Evolutionary conservation across 2,797 vertebrate species (phyloP).

Genomic region (Pipistrellus kuhlii): DNA sequence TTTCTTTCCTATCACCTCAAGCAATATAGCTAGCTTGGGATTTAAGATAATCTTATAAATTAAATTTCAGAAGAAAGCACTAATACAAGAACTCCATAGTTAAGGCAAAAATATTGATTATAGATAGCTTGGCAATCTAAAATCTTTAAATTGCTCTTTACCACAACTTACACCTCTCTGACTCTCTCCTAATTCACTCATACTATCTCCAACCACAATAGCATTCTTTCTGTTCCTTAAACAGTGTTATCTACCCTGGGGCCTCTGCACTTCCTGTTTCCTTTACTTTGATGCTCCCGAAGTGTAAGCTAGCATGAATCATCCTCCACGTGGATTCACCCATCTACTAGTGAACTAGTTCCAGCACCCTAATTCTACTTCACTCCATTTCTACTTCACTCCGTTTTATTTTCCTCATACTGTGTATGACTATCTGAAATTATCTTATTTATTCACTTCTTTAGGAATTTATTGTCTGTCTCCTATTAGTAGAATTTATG

Average conservation of each 20-base stretch:
- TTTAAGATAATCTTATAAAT: constrained; percentile 22
- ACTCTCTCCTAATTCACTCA: not conserved
- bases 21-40: not conserved
- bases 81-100: not conserved
- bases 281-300: not conserved
- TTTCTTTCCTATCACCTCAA: constrained; percentile 22
- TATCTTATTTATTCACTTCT: constrained; percentile 19
- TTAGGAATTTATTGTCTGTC: not conserved
- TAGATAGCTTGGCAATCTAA: not conserved
- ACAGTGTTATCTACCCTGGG: not conserved
- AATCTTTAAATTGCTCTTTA: not conserved
- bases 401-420: constrained; percentile 37
- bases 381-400: not conserved
- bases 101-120: not conserved
- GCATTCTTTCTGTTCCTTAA: not conserved
- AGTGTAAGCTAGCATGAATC: not conserved
- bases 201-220: not conserved
- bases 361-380: not conserved
- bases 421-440: constrained; percentile 10
- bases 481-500: not conserved
- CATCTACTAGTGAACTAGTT: not conserved
- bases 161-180: not conserved
- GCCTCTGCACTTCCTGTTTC: not conserved
- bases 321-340: not conserved
- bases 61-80: constrained; percentile 32